A percentile compares a stretch with the other conserved stretches of the same genome.
These are phyloP conservation scores for Pseudolaguvia tuberculata DNA, from an alignment of 2,113 vertebrate species.

Conservation along the genomic window DNA sequence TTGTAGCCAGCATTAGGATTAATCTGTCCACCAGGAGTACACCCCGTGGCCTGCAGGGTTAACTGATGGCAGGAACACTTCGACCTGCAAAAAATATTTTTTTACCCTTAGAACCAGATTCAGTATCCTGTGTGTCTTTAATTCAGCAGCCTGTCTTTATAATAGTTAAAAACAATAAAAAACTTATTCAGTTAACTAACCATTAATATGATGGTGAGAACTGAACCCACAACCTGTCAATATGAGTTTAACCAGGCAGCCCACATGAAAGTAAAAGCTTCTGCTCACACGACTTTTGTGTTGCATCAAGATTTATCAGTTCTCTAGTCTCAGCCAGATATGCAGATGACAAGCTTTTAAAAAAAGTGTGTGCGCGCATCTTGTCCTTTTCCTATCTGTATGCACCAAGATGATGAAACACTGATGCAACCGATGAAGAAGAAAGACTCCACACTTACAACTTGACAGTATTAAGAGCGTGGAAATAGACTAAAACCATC, in stretches of 20 bases:
- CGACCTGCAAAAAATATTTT: conserved; percentile 65
- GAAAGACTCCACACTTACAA: background rate
- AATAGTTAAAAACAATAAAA: background rate
- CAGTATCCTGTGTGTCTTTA: background rate
- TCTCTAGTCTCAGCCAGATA: background rate
- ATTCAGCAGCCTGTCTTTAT: background rate
- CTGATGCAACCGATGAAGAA: background rate
- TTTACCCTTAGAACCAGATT: background rate
- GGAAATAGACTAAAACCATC: background rate
- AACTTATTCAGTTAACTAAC: too few relatives aligned
- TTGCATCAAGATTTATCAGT: background rate
- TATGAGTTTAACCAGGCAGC: background rate
- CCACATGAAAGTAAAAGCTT: background rate
- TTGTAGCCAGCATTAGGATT: conserved; percentile 84
- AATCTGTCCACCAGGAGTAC: conserved; percentile 86
- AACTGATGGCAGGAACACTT: conserved; percentile 94
- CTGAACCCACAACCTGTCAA: too few relatives aligned
- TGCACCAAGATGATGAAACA: conserved; percentile 7
- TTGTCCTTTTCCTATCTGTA: background rate
- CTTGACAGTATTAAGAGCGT: background rate
- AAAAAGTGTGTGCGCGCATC: background rate
- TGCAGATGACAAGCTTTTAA: background rate
- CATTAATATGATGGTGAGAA: too few relatives aligned
- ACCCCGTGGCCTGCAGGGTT: conserved; percentile 87
- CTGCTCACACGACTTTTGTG: background rate